Evolutionary conservation across 2,888 invertebrate genomes (phyloP), one percentile per base, ranked within the genome.

Genomic region (Oscheius sp.): DNA sequence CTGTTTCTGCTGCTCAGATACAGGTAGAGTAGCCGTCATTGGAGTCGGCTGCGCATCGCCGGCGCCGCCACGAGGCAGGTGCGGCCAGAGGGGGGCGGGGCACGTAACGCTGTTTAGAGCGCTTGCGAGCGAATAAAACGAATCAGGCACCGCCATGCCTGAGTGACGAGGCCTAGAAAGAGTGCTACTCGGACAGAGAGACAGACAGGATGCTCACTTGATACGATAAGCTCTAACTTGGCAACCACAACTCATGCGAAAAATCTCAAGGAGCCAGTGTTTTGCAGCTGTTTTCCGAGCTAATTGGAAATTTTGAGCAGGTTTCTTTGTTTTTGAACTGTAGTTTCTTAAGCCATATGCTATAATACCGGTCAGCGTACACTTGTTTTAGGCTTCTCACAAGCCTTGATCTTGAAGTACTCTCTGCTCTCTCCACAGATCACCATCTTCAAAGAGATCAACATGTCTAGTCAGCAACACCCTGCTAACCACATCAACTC

Each of bases 41-140:
- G 68, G 68, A 63, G 63, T 63, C 55, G 53, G 68, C 53, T 68
- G 68, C 68, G 68, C 68, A 68, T 68, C 60, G 71, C 60, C 71
- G 62, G 60, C 71, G 60, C 55, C 68, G 68, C 68, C 68, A 68
- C 55, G 68, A 68, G 68, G 73, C 73, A 73, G 73, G 73, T 73
- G 73, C 73, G 68, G 68, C 68, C 68, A 53, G 42, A 32, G 55
- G 60, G 74, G 74, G 74, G 74, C 74, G 74, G 66, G 74, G 74
- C 74, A 74, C 74, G 62, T 74, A 74, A 74, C 74, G 74, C 74
- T 74, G 60, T 74, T 74, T 74, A 74, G 68, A 74, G 73, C 73
- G 73, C 73, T 62, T 59, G 70, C 70, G 70, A 70, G 70, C 70
- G 70, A 57, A 70, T 70, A 70, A 70, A 70, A 70, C 70, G 70